Percentiles rank a stretch among this genome's conserved stretches.
Evolutionary conservation across 2,113 vertebrate species (phyloP).

Genomic region (Gracilinanus agilis): DNA sequence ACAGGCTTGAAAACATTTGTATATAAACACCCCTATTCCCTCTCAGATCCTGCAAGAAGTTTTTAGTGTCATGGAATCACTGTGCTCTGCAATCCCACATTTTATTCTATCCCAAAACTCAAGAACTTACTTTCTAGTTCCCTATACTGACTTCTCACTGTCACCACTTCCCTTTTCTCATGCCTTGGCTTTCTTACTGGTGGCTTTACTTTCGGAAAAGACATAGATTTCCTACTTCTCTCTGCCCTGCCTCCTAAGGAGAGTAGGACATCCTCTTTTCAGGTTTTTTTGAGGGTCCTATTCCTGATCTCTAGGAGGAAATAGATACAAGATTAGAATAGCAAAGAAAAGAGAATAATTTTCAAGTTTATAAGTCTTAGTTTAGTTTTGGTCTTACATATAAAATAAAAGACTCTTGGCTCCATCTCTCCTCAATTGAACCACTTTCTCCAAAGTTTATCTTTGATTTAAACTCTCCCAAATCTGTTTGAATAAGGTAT

Average conservation of each 20-base stretch:
- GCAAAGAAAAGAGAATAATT: neutral
- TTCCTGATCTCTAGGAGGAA: neutral
- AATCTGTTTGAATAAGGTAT: neutral
- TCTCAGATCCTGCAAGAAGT: neutral
- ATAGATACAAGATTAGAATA: neutral
- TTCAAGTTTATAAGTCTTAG: neutral
- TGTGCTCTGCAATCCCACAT: neutral
- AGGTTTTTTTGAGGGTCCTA: neutral
- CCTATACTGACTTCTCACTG: neutral
- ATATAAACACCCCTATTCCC: neutral
- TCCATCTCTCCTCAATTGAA: neutral
- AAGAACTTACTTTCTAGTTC: neutral
- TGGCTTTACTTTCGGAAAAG: neutral
- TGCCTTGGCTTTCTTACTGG: neutral
- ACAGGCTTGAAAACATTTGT: neutral
- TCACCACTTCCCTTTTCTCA: neutral
- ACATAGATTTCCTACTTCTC: too few relatives aligned
- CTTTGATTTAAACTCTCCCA: neutral
- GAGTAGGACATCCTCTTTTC: too few relatives aligned
- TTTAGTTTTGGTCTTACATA: neutral
- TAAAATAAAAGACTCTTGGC: too few relatives aligned
- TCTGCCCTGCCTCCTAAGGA: too few relatives aligned
- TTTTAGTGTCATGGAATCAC: neutral
- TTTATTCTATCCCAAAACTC: neutral
- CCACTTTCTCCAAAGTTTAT: neutral